Evolutionary conservation across 2,888 invertebrate species (phyloP).

Genomic region (Drosophila mayaguana): DNA sequence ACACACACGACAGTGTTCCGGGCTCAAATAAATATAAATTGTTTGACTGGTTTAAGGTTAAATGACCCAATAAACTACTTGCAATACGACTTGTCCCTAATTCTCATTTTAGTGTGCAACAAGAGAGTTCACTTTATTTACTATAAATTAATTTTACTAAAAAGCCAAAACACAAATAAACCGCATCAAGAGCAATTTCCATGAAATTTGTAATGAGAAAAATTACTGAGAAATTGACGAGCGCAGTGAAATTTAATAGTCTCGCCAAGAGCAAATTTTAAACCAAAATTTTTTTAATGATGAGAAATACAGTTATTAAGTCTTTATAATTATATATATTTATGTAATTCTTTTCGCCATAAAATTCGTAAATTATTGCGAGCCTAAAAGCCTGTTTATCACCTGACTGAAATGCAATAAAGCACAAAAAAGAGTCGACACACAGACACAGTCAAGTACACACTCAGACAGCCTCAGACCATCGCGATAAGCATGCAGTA

Average conservation of each 20-base stretch:
- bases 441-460: slow-evolving; percentile 1
- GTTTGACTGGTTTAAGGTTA: neutral
- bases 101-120: neutral
- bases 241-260: neutral
- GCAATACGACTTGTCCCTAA: neutral
- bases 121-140: neutral
- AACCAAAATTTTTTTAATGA: neutral
- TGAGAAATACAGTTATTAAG: neutral
- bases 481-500: neutral
- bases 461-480: slow-evolving; percentile 3
- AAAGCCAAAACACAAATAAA: neutral
- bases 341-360: neutral
- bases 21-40: neutral
- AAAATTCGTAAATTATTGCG: neutral
- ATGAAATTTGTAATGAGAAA: neutral
- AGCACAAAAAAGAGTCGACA: neutral
- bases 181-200: neutral
- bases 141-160: neutral
- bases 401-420: slow-evolving; percentile 24
- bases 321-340: neutral
- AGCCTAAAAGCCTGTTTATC: neutral
- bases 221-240: neutral
- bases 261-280: neutral
- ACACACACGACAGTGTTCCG: neutral
- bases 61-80: neutral